Evolutionary conservation across 23 tunicate genomes (phyloP), one percentile per base, ranked within the genome.

Genomic region (Corella eumyota): DNA sequence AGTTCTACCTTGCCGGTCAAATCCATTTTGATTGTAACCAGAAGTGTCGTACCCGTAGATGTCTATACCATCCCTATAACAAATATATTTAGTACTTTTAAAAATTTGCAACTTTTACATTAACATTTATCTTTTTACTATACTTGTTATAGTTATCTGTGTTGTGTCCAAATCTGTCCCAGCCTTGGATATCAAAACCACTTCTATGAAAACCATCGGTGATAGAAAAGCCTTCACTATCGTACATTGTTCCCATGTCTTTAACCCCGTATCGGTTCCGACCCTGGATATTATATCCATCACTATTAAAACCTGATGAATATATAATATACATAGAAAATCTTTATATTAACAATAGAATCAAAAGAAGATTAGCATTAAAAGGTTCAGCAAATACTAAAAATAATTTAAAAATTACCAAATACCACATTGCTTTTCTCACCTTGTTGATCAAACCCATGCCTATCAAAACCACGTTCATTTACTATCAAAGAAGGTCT

Each of bases 51-150:
- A 84, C 1, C 83, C 83, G 30, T 69, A 77, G 0, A 70, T 54
- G 32, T 84, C 94, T 45, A 84, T 65, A 5, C 94, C 94, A 64
- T 84, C 94, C 56, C 94, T 84, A 59, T 34, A 69, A 33, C 51
- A 19, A 51, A 25, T 52, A 20, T 6, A 52, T 7, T 52, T 52
- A 6, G n/a, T n/a, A n/a, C n/a, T n/a, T n/a, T n/a, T n/a, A n/a
- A n/a, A n/a, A n/a, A n/a, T n/a, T n/a, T n/a, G n/a, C 15, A 40
- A 40, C 15, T 40, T 15, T 40, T 40, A 40, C 48, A 40, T 9
- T 40, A 40, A 40, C 48, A n/a, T n/a, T n/a, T n/a, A n/a, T n/a
- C n/a, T n/a, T n/a, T n/a, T n/a, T n/a, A n/a, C n/a, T 2, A 38
- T 21, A 84, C 94, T 83, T 75, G 72, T 75, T 84, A 27, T 61